Base-by-base conservation (phyloP, 2,113 vertebrate genomes). In the Columba janthina region DNA sequence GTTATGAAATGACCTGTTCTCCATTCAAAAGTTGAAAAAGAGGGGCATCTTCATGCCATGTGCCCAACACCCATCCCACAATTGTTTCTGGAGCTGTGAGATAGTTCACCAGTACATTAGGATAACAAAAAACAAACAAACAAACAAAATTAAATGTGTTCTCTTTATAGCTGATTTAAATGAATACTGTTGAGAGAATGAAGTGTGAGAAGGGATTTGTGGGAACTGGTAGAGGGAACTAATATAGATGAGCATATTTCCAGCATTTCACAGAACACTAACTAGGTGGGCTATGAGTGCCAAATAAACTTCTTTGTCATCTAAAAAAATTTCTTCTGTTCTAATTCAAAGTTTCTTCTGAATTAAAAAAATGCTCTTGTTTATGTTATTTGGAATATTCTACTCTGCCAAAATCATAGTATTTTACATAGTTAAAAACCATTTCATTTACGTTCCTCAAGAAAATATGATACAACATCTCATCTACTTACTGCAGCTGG, bases 401-500 rank as follows among this genome's bases (percentile, higher is more conserved):
- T 20, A 4, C 7, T 70, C 25, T 13, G 24, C 21, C 7, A 72
- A 91, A 89, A 61, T 4, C 2, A 89, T 60, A 60, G 28, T 38
- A 38, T 36, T 17, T 7, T 50, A 32, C 22, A 20, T 8, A 17
- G 56, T 9, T 40, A 34, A 46, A 62, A 77, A 3, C 0, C 5
- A 21, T 60, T 84, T 75, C 0, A 8, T 62, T 69, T 48, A 31
- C 18, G 12, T 50, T 38, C 57, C 51, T 62, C 21, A n/a, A 10
- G 21, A 36, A n/a, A 64, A 7, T 0, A 2, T 36, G n/a, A 19
- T 28, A 40, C 20, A 44, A 13, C 1, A 17, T 36, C 25, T 86
- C 28, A 38, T 51, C 16, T 32, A 96, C 98, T 88, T 88, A 99
- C 98, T 24, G 97, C 98, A 38, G 98, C 91, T 6, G 98, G 88